These are phyloP conservation scores for Zaprionus lineosus DNA, from an alignment of 2,888 invertebrate species.

Conservation along the genomic window DNA sequence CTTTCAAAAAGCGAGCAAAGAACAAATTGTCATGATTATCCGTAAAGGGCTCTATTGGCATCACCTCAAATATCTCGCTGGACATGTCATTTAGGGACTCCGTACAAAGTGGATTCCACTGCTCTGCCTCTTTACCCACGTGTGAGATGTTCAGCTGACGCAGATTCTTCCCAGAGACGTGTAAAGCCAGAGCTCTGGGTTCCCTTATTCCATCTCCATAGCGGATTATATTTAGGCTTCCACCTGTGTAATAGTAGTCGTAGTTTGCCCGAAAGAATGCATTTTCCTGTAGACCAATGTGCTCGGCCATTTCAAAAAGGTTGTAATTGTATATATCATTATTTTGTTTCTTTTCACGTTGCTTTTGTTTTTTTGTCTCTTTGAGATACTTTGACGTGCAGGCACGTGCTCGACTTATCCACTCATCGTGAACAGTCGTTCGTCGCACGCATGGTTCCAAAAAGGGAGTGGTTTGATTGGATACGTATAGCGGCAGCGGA, in stretches of 20 bases:
- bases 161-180: conserved; percentile 64
- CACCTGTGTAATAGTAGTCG: conserved; percentile 81
- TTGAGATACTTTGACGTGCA: conserved; percentile 12
- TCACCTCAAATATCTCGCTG: conserved; percentile 78
- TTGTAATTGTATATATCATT: conserved; percentile 16
- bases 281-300: conserved; percentile 54
- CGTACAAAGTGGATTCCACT: conserved; percentile 38
- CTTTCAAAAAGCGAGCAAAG: conserved; percentile 63
- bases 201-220: neutral
- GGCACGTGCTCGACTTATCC: conserved; percentile 12
- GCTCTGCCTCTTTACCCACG: conserved; percentile 40
- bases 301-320: conserved; percentile 53
- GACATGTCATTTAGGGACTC: conserved; percentile 10
- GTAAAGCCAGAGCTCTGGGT: conserved; percentile 50
- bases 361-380: conserved; percentile 17
- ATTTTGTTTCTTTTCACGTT: conserved; percentile 33
- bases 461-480: conserved; percentile 39
- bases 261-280: conserved; percentile 75
- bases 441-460: conserved; percentile 46
- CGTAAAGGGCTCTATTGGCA: conserved; percentile 36
- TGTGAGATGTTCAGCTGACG: conserved; percentile 37
- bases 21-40: conserved; percentile 54
- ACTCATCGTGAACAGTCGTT: conserved; percentile 23
- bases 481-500: conserved; percentile 49
- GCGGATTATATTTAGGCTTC: conserved; percentile 67